Evolutionary conservation across 2,888 invertebrate species (phyloP).

Genomic region (Athripsodes cinereus): DNA sequence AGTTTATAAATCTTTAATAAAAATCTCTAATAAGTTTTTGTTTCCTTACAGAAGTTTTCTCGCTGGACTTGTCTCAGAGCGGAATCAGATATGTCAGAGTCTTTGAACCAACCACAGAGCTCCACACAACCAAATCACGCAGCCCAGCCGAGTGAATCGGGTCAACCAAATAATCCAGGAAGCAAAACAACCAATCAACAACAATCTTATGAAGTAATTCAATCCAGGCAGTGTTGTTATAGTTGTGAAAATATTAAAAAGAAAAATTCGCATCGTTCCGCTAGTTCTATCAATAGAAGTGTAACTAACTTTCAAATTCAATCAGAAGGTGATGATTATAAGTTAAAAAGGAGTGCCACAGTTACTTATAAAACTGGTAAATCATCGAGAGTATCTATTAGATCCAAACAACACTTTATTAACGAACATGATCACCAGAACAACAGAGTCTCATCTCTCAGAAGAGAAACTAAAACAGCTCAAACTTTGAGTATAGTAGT

Average conservation of each 20-base stretch:
- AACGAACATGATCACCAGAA: constrained; percentile 46
- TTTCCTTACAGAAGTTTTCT: constrained; percentile 24
- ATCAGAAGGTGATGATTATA: constrained; percentile 16
- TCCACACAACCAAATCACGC: constrained; percentile 30
- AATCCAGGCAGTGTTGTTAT: constrained; percentile 20
- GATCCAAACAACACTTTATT: constrained; percentile 48
- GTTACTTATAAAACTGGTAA: constrained; percentile 42
- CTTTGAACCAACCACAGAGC: constrained; percentile 19
- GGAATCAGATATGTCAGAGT: constrained; percentile 23
- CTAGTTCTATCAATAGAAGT: constrained; percentile 18
- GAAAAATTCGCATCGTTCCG: constrained; percentile 19
- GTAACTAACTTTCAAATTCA: constrained; percentile 22
- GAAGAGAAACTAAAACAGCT: constrained; percentile 81
- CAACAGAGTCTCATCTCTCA: constrained; percentile 60
- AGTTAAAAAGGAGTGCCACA: constrained; percentile 38
- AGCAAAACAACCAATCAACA: constrained; percentile 14
- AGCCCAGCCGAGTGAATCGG: not conserved
- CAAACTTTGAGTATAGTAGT: constrained; percentile 83
- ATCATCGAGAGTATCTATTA: constrained; percentile 41
- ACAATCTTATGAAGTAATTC: constrained; percentile 19
- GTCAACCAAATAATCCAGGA: constrained; percentile 18
- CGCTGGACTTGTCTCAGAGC: constrained; percentile 24
- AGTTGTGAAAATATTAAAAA: constrained; percentile 24
- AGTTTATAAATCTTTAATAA: no score
- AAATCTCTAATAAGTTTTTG: no score